Base-by-base conservation (phyloP, 1,140 invertebrate species). In the Solenopsis invicta region DNA sequence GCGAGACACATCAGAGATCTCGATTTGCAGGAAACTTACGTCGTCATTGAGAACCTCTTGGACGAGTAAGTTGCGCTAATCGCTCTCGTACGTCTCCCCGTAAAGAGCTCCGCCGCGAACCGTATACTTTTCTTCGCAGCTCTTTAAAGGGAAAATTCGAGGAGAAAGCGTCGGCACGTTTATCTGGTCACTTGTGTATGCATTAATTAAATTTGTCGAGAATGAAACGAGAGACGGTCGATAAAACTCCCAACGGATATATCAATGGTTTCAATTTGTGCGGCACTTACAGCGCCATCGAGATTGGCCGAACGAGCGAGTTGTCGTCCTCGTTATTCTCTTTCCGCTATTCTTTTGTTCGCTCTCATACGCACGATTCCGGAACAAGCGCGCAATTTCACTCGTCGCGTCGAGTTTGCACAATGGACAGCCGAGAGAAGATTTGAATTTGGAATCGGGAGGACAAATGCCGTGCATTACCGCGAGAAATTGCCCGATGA, bases 11-110 rank as follows among this genome's bases (percentile, higher is more conserved):
- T 87, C 37, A 89, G 92, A 78, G 92, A 94, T 89, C 85, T 95
- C 76, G 78, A 92, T 86, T 90, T 95, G 77, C 91, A 90, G 85
- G 92, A 94, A 90, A 88, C 94, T 85, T 95, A 95, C 77, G 82
- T 71, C 48, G 81, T 90, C 41, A 86, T 95, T 52, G 95, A 95
- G 88, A 88, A 93, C 78, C 88, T 92, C 18, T 88, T 95, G 18
- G 88, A 95, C 34, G 88, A 91, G 95, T 95, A 89, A 95, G 94
- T 92, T 69, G 59, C 24, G 4, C 56, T 37, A 62, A 77, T 77
- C 54, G 21, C 16, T 41, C n/a, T 4, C 18, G 41, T 24, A 29
- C 10, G 21, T 24, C 34, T 50, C 1, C 21, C 45, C 37, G 37
- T 54, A 24, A 56, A 69, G 48, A 81, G 9, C 12, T 9, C 6